Base-by-base conservation (phyloP, 2,888 invertebrate species). In the Agriopis aurantiaria region DNA sequence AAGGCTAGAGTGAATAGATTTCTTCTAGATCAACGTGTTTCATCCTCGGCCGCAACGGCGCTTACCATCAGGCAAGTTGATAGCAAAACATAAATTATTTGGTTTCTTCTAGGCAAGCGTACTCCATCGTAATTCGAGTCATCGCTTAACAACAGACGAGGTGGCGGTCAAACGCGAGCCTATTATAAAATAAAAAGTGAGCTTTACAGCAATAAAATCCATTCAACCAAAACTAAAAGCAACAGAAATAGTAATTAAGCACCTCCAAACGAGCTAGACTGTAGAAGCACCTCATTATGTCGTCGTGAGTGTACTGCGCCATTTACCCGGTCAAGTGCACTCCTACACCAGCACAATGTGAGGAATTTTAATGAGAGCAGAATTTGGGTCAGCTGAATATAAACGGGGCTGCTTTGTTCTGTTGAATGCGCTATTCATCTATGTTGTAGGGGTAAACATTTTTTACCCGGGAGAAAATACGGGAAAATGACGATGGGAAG, bases 311-410 rank as follows among this genome's bases (percentile, higher is more conserved):
- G n/a, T 52, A 51, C 48, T 40, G 63, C 49, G 57, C 63, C 58
- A 70, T 58, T 68, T 58, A 41, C 61, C 67, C 72, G 72, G 72
- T 71, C 75, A 76, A 75, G 74, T 75, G 73, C 73, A 76, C 69
- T 71, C 52, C 56, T 43, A 57, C 59, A 66, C 57, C 48, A 52
- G 67, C 71, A 59, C 53, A 65, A 62, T 48, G 73, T 61, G 73
- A 49, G 64, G 71, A 75, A 71, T 68, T 67, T 59, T 69, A 71
- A 68, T 57, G 65, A 72, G 73, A 57, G 59, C 65, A 60, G 63
- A 61, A 74, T 76, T 72, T 65, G 65, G 73, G 75, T 74, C 75
- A 71, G 62, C 45, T 43, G 46, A 57, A 53, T 65, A 68, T 74
- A 69, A 68, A 65, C 73, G 66, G 62, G 46, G 45, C 53, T 55